These are phyloP conservation scores for Nebria ingens DNA, from an alignment of 1,140 invertebrate species.

Conservation along the genomic window DNA sequence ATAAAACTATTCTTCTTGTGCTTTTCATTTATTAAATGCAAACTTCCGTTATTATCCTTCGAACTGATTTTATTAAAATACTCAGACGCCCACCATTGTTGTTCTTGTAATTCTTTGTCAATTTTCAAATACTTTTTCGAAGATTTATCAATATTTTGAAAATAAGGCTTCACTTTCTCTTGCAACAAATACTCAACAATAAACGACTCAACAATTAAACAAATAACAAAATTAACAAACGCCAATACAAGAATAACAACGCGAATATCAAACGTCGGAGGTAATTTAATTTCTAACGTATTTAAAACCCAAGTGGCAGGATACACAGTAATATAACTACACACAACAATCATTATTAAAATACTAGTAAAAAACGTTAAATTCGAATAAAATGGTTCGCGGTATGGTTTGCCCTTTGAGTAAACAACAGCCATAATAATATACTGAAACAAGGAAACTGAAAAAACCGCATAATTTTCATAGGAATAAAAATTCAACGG, in stretches of 20 bases:
- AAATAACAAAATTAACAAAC: constrained; percentile 46
- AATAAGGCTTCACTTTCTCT: constrained; percentile 40
- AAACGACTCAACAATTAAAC: constrained; percentile 49
- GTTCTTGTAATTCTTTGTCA: constrained; percentile 33
- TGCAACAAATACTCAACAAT: constrained; percentile 50
- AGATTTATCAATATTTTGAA: constrained; percentile 42
- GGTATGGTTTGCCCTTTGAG: constrained; percentile 81
- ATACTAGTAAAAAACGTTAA: constrained; percentile 53
- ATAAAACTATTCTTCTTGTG: not conserved
- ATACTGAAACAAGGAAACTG: constrained; percentile 87
- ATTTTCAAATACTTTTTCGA: constrained; percentile 44
- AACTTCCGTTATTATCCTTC: not conserved
- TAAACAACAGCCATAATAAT: constrained; percentile 83
- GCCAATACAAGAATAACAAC: constrained; percentile 49
- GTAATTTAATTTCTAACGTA: constrained; percentile 55
- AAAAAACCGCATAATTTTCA: constrained; percentile 80
- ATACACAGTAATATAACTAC: constrained; percentile 57
- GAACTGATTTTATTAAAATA: not conserved
- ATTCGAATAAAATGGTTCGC: constrained; percentile 75
- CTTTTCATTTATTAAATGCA: not conserved
- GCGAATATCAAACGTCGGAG: constrained; percentile 51
- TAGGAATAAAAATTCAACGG: constrained; percentile 46
- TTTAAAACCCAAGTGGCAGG: constrained; percentile 52
- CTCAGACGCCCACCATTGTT: not conserved
- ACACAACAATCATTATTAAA: constrained; percentile 49